Evolutionary conservation across 2,113 vertebrate species (phyloP).

Genomic region (Oophaga pumilio): DNA sequence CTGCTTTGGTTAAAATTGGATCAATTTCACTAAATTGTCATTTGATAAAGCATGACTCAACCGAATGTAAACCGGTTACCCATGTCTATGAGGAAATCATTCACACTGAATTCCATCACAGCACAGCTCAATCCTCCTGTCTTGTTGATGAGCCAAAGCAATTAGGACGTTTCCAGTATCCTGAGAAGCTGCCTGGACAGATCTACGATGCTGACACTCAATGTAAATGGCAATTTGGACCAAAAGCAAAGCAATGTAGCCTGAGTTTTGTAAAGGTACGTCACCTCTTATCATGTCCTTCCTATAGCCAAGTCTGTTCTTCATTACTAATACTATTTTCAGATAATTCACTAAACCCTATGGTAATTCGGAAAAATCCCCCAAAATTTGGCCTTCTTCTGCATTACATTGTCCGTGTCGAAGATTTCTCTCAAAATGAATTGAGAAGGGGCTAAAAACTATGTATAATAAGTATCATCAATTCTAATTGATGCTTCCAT

Average conservation of each 20-base stretch:
- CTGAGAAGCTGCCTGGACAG: slow-evolving; percentile 95
- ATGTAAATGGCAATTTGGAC: slow-evolving; percentile 99
- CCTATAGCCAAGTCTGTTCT: background rate
- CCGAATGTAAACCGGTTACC: background rate
- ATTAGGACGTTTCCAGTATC: slow-evolving; percentile 92
- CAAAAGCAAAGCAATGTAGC: slow-evolving; percentile 91
- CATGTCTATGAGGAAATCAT: slow-evolving; percentile 54
- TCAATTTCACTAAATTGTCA: slow-evolving; percentile 14
- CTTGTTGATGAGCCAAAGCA: slow-evolving; percentile 94
- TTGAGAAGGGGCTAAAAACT: too few relatives aligned
- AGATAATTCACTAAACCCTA: background rate
- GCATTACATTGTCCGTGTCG: background rate
- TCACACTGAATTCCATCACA: slow-evolving; percentile 70
- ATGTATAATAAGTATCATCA: too few relatives aligned
- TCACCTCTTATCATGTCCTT: background rate
- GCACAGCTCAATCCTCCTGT: slow-evolving; percentile 95
- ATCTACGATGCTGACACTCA: slow-evolving; percentile 95
- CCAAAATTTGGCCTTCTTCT: background rate
- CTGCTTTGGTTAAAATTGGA: background rate
- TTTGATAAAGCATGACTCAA: slow-evolving; percentile 20
- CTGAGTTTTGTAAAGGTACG: slow-evolving; percentile 94
- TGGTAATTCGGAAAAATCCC: background rate
- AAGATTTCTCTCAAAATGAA: background rate
- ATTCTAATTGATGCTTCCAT: too few relatives aligned
- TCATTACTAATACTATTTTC: background rate